Base-by-base conservation (phyloP, 1,140 invertebrate genomes). In the Drosophila bocqueti region DNA sequence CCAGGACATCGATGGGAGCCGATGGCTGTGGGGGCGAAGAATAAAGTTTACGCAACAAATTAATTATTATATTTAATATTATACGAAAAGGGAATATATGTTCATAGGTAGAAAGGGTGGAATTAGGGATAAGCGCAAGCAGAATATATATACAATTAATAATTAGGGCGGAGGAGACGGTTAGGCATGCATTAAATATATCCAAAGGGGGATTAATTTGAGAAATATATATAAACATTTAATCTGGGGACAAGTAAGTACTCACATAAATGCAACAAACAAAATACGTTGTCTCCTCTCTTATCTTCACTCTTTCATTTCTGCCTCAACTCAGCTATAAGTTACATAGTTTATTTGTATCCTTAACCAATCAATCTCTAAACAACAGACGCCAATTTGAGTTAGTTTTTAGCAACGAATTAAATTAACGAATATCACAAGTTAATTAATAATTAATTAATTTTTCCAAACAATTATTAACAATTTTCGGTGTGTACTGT, bases 301-400 rank as follows among this genome's bases (percentile, higher is more conserved):
- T 24, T 24, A n/a, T 57, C 65, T 13, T 72, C 46, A 52, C 24
- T 24, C 26, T 65, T 34, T 64, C 26, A 57, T 43, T 62, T 45
- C 68, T 82, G 84, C 84, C 81, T 89, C 84, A 89, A 78, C 66
- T 83, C 84, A 87, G 83, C 73, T 87, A 61, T 86, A 80, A 76
- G 69, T 68, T 76, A 82, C 69, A 57, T 31, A 31, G 26, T 49
- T 45, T 15, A 64, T 21, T 29, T 63, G 15, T 6, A 57, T 73
- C 49, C 57, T 61, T 63, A 73, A 49, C 69, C 42, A 74, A 74
- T 40, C 47, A 74, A 74, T 31, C 13, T 40, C 34, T 58, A 52
- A 43, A 36, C n/a, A 69, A 62, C 60, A 50, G 29, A 43, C 26
- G 34, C 21, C 58, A 57, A 45, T 55, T 55, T 55, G n/a, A 40